phyloP scores from a whole-genome alignment of 2,797 vertebrate genomes.

The Cyprinella venusta region DNA sequence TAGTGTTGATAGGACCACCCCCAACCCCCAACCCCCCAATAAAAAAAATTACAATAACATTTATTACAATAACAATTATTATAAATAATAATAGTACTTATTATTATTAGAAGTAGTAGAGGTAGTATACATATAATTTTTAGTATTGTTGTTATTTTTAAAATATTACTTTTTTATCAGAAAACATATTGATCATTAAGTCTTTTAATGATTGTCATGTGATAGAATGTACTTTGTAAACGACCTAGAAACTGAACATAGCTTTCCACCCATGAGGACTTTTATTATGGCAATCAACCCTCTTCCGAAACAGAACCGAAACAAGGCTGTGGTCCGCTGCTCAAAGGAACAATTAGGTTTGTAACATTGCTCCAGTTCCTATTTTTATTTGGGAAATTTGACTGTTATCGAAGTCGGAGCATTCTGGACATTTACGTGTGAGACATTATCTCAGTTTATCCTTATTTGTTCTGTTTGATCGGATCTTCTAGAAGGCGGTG shows the following conservation, averaged over 20 bases:
- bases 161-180: too few relatives aligned
- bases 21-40: not conserved
- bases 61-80: not conserved
- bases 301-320: not conserved
- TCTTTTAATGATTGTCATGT: not conserved
- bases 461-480: not conserved
- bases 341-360: not conserved
- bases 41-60: not conserved
- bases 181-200: not conserved
- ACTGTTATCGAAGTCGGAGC: not conserved
- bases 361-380: not conserved
- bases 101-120: not conserved
- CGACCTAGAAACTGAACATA: too few relatives aligned
- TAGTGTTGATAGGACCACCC: constrained; percentile 23
- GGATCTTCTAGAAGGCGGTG: constrained; percentile 6
- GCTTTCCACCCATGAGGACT: not conserved
- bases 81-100: not conserved
- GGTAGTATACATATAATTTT: too few relatives aligned
- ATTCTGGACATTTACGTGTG: not conserved
- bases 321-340: not conserved
- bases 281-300: constrained; percentile 29
- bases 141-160: not conserved
- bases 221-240: not conserved
- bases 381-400: not conserved
- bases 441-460: not conserved